A percentile compares a stretch with the other conserved stretches of the same genome.
Conservation (phyloP, 2,113 vertebrate genomes). For the Chascanopsetta lugubris region DNA sequence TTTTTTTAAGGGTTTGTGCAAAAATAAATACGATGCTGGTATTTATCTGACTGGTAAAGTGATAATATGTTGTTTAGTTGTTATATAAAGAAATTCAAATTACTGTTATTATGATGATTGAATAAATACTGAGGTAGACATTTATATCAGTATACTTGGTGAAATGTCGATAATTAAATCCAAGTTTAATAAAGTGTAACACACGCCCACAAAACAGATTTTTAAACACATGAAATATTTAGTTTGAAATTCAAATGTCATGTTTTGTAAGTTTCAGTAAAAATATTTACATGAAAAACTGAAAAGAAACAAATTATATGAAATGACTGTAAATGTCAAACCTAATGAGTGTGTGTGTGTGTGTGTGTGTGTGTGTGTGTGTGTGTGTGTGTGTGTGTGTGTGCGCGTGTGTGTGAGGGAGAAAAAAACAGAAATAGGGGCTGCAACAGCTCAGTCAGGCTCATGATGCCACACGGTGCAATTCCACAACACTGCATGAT, state of each 20-base stretch:
- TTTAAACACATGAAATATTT: no score
- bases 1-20: not conserved
- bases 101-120: no score
- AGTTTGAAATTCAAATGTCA: not conserved
- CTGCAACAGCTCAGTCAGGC: conserved; percentile 41
- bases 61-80: not conserved
- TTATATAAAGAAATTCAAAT: not conserved
- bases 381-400: not conserved
- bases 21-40: not conserved
- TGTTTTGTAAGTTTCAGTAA: no score
- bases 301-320: not conserved
- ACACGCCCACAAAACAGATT: no score
- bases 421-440: conserved; percentile 37
- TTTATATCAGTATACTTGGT: no score
- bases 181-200: no score
- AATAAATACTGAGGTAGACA: no score
- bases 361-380: no score
- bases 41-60: not conserved
- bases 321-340: not conserved
- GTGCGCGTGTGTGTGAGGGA: not conserved
- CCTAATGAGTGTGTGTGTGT: not conserved
- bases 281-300: not conserved
- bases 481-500: conserved; percentile 69
- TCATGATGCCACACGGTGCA: conserved; percentile 62
- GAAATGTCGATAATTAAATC: no score